These are phyloP conservation scores for Bovichtus diacanthus DNA, from an alignment of 2,797 vertebrate genomes.

Conservation along the genomic window DNA sequence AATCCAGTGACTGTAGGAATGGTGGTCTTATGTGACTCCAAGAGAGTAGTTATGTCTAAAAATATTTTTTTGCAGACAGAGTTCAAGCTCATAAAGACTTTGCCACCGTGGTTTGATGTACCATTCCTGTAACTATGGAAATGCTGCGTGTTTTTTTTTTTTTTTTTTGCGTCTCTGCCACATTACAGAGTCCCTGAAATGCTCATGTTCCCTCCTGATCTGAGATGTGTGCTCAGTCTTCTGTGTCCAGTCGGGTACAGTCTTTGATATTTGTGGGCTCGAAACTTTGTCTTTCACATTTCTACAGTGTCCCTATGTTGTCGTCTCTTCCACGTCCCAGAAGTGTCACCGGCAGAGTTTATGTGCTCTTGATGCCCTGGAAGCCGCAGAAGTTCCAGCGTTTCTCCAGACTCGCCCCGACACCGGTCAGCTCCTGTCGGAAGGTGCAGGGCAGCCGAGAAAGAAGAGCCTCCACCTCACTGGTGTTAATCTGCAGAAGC, in stretches of 20 bases:
- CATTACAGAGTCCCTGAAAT: slow-evolving; percentile 63
- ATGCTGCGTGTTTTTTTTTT: slow-evolving; percentile 76
- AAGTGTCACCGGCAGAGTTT: slow-evolving; percentile 36
- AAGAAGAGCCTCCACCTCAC: slow-evolving; percentile 90
- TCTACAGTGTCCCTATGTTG: slow-evolving; percentile 33
- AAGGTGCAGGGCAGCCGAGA: slow-evolving; percentile 91
- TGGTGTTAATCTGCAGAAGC: slow-evolving; percentile 88
- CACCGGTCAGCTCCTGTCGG: slow-evolving; percentile 89
- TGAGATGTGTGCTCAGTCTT: slow-evolving; percentile 51
- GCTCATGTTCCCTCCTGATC: slow-evolving; percentile 46
- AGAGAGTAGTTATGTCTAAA: slow-evolving; percentile 47
- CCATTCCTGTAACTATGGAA: slow-evolving; percentile 49
- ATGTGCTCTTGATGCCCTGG: slow-evolving; percentile 86
- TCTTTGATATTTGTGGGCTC: slow-evolving; percentile 53
- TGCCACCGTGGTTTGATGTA: slow-evolving; percentile 40
- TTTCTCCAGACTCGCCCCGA: slow-evolving; percentile 88
- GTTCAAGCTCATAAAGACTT: slow-evolving; percentile 55
- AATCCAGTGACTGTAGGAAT: slow-evolving; percentile 67
- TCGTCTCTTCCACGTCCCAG: slow-evolving; percentile 74
- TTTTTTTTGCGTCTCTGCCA: slow-evolving; percentile 36
- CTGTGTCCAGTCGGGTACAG: slow-evolving; percentile 45
- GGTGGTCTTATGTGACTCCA: slow-evolving; percentile 43
- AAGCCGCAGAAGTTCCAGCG: slow-evolving; percentile 90
- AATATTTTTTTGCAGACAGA: slow-evolving; percentile 53
- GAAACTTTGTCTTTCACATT: slow-evolving; percentile 31